A percentile compares a stretch with the other conserved stretches of the same genome.
phyloP scores from a whole-genome alignment of 2,888 invertebrate species.

The Apamea crenata region DNA sequence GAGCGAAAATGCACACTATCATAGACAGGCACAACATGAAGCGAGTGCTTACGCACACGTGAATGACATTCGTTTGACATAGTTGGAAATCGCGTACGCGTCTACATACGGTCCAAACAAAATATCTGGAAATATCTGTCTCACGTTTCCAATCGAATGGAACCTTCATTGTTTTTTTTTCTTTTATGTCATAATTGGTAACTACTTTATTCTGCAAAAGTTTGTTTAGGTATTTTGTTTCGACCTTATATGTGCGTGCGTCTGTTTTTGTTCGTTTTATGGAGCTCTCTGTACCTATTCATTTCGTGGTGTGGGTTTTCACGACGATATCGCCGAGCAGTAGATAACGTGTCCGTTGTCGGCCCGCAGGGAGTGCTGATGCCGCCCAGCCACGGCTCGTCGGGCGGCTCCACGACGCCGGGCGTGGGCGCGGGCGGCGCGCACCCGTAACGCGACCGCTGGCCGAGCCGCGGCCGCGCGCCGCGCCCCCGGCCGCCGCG shows the following conservation, averaged over 20 bases:
- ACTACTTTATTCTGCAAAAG: not conserved
- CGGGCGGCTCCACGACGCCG: constrained; percentile 78
- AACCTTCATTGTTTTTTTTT: not conserved
- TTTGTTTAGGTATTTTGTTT: not conserved
- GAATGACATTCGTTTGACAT: not conserved
- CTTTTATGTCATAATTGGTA: not conserved
- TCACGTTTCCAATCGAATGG: not conserved
- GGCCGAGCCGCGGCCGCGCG: constrained; percentile 44
- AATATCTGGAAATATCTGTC: not conserved
- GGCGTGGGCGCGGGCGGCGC: constrained; percentile 71
- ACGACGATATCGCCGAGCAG: not conserved
- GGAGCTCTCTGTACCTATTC: constrained; percentile 3
- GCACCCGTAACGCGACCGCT: constrained; percentile 76
- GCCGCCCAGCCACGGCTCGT: constrained; percentile 76
- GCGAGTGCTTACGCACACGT: not conserved
- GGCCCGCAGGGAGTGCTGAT: constrained; percentile 77
- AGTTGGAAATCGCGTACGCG: not conserved
- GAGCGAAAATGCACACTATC: not conserved
- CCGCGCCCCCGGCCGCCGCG: constrained; percentile 16
- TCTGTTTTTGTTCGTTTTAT: not conserved
- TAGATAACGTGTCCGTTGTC: not conserved
- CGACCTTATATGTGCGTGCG: not conserved
- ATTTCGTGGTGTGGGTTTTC: constrained; percentile 29
- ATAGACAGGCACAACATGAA: not conserved
- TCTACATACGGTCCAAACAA: not conserved